Base-by-base conservation (phyloP, 1,140 invertebrate species). In the Nasonia giraulti region DNA sequence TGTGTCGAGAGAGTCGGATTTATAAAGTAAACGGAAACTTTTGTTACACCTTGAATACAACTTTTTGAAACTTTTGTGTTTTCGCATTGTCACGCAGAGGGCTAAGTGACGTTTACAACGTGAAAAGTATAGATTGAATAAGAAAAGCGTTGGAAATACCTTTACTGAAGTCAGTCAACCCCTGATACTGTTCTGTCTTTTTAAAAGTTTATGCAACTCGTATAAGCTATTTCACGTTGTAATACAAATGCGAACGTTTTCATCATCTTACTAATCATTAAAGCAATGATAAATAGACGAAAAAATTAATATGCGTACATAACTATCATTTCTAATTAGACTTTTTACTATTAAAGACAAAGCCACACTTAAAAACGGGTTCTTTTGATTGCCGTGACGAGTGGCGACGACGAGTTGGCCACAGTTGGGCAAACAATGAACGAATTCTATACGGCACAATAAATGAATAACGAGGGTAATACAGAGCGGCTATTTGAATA, bases 401-500 rank as follows among this genome's bases (percentile, higher is more conserved):
- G 55, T 80, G 27, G 14, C 78, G 55, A 2, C 78, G 62, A 23
- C n/a, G 31, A 69, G 37, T 78, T 33, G 76, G 55, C 62, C 47
- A n/a, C 50, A 66, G 47, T 44, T 0, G 8, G 6, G 50, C 31
- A 10, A 23, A 73, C 80, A 73, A 73, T 73, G 80, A 82, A 66
- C 31, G 50, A 82, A 31, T 82, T 62, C 50, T 82, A 37, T 37
- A 75, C 47, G 17, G 50, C 37, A 82, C 78, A 87, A 87, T 87
- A 84, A 87, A 87, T 86, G 84, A 88, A 86, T 88, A 40, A 85
- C 85, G 77, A 75, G 44, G 27, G 20, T 62, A 75, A 75, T 27
- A 75, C 50, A 27, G 40, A 69, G 7, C 40, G 27, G 37, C 78
- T 79, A 88, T 88, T 83, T 84, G 83, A 86, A 88, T 88, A 87